A percentile compares a stretch with the other conserved stretches of the same genome.
phyloP scores from a whole-genome alignment of 2,113 vertebrate genomes.

The Plectropomus leopardus region DNA sequence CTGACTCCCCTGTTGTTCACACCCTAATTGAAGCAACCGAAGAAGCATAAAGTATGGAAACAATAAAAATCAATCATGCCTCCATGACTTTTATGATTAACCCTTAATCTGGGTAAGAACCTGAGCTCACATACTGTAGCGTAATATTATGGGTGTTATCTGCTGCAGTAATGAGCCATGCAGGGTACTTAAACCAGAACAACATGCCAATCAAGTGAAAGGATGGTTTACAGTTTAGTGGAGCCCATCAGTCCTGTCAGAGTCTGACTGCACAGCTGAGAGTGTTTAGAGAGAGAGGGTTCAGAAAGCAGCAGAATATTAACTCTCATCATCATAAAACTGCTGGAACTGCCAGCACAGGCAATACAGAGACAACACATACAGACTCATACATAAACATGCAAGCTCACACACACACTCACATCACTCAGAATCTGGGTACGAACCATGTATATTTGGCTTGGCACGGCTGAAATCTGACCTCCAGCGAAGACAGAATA shows the following conservation, averaged over 20 bases:
- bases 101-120: conserved; percentile 11
- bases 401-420: conserved; percentile 31
- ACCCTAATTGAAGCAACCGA: neutral
- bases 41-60: conserved; percentile 51
- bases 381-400: conserved; percentile 49
- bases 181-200: conserved; percentile 45
- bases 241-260: conserved; percentile 46
- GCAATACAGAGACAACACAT: conserved; percentile 43
- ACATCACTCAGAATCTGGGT: conserved; percentile 32
- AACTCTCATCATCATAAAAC: conserved; percentile 52
- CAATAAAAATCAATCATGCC: conserved; percentile 34
- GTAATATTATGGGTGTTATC: conserved; percentile 43
- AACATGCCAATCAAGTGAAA: conserved; percentile 53
- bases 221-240: conserved; percentile 39
- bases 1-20: no score
- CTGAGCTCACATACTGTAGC: conserved; percentile 38
- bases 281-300: conserved; percentile 48
- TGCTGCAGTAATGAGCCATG: conserved; percentile 47
- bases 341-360: conserved; percentile 30
- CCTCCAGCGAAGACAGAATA: conserved; percentile 40
- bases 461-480: conserved; percentile 50
- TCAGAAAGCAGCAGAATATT: conserved; percentile 30
- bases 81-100: conserved; percentile 36
- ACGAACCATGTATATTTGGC: conserved; percentile 44
- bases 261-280: conserved; percentile 57